Percentiles rank a stretch among this genome's conserved stretches.
These are phyloP conservation scores for Paramormyrops hopkinsi DNA, from an alignment of 2,797 vertebrate genomes.

Conservation along the genomic window DNA sequence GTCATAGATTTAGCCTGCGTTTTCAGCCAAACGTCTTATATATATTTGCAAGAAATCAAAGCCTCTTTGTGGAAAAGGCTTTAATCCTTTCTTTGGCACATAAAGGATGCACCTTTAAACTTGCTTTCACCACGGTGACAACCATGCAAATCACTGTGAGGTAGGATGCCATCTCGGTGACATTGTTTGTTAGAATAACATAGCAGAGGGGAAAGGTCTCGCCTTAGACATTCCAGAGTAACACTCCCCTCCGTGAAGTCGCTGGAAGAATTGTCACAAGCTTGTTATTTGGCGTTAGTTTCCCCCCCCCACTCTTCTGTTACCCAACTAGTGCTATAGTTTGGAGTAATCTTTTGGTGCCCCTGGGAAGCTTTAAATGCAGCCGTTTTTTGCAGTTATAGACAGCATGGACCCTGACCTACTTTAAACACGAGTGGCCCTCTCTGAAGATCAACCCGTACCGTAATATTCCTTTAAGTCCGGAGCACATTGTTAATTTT, in stretches of 20 bases:
- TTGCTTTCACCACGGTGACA: slow-evolving; percentile 72
- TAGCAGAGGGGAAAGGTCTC: slow-evolving; percentile 63
- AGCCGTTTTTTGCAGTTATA: slow-evolving; percentile 22
- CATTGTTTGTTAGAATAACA: slow-evolving; percentile 75
- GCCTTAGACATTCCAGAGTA: slow-evolving; percentile 59
- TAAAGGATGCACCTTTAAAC: slow-evolving; percentile 80
- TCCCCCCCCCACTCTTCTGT: slow-evolving; percentile 43
- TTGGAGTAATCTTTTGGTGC: slow-evolving; percentile 41
- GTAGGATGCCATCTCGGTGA: slow-evolving; percentile 74
- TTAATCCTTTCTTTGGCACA: slow-evolving; percentile 73
- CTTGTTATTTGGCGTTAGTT: slow-evolving; percentile 71
- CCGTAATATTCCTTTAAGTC: not conserved
- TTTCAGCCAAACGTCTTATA: slow-evolving; percentile 65
- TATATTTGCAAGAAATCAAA: slow-evolving; percentile 73
- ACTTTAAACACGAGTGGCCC: slow-evolving; percentile 43
- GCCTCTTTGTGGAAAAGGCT: slow-evolving; percentile 68
- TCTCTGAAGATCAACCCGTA: slow-evolving; percentile 6
- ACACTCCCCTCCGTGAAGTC: slow-evolving; percentile 60
- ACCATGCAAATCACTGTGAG: slow-evolving; percentile 75
- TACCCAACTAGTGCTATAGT: slow-evolving; percentile 65
- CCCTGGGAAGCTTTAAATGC: slow-evolving; percentile 37
- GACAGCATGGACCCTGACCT: slow-evolving; percentile 46
- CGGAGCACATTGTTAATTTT: not conserved
- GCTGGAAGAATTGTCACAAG: slow-evolving; percentile 69
- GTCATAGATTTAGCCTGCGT: slow-evolving; percentile 64